A percentile compares a stretch with the other conserved stretches of the same genome.
phyloP scores from a whole-genome alignment of 2,797 vertebrate species.

The Mormyrus proboscirostris region DNA sequence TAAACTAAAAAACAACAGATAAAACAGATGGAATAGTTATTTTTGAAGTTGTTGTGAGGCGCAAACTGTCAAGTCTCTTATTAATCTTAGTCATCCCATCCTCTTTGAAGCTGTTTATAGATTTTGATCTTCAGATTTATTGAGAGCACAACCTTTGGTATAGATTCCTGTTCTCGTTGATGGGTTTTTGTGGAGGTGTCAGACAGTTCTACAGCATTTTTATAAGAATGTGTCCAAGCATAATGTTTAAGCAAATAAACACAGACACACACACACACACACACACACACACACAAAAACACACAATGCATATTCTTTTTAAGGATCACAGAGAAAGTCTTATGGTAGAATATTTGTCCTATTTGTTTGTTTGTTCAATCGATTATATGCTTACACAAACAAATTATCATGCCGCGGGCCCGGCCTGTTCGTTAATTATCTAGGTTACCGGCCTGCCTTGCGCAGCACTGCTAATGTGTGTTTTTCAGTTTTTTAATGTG shows the following conservation, averaged over 20 bases:
- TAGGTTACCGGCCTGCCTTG: background rate
- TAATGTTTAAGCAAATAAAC: background rate
- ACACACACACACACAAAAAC: background rate
- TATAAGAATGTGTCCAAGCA: background rate
- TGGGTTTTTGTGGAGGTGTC: background rate
- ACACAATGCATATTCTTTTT: background rate
- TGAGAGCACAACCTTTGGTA: background rate
- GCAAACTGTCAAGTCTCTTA: background rate
- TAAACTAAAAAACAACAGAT: background rate
- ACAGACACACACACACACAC: background rate
- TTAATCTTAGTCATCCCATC: background rate
- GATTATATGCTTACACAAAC: background rate
- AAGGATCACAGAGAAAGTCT: background rate
- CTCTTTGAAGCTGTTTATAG: background rate
- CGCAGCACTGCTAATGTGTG: background rate
- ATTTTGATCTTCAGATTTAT: background rate
- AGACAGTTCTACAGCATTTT: background rate
- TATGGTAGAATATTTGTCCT: background rate
- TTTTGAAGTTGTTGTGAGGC: background rate
- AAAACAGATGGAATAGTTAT: background rate
- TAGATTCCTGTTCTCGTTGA: background rate
- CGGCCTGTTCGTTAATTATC: background rate
- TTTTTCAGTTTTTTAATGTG: background rate
- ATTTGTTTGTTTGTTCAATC: background rate
- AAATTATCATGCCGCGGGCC: background rate